Evolutionary conservation across 92 coral and sea anemone genomes (phyloP).

Genomic region (Virgularia gustaviana): DNA sequence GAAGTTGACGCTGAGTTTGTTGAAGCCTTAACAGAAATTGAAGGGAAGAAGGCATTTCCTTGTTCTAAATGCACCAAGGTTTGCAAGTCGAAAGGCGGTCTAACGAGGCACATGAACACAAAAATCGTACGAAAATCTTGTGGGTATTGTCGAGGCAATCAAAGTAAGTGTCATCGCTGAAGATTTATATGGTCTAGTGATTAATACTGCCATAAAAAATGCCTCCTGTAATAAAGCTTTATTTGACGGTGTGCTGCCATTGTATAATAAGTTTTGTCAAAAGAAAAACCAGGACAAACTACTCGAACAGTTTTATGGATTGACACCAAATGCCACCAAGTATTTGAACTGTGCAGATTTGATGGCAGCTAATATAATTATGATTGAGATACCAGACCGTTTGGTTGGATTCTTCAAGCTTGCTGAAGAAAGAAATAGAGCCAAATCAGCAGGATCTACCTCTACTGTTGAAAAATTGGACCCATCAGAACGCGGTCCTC

Average conservation of each 20-base stretch:
- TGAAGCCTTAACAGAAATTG: slow-evolving; percentile 15
- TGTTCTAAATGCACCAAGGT: slow-evolving; percentile 1
- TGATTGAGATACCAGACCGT: not conserved
- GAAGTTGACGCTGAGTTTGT: slow-evolving; percentile 14
- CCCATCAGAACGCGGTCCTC: not conserved
- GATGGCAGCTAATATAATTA: not conserved
- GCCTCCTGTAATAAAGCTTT: slow-evolving; percentile 14
- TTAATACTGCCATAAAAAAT: not conserved
- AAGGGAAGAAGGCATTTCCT: slow-evolving; percentile 9
- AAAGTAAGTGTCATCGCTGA: not conserved
- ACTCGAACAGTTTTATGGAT: slow-evolving; percentile 7
- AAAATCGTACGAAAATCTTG: not conserved
- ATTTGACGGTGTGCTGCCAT: slow-evolving; percentile 9
- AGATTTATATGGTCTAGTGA: not conserved
- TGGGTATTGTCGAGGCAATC: slow-evolving; percentile 14
- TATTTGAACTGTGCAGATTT: not conserved
- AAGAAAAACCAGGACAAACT: slow-evolving; percentile 12
- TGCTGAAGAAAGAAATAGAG: not conserved
- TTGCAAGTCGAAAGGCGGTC: slow-evolving; percentile 18
- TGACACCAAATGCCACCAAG: not conserved
- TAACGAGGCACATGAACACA: slow-evolving; percentile 1
- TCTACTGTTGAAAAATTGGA: too few species aligned
- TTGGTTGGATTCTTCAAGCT: not conserved
- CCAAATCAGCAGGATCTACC: not conserved
- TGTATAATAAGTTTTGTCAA: slow-evolving; percentile 1